Percentiles rank a stretch among this genome's conserved stretches.
phyloP scores from a whole-genome alignment of 2,113 vertebrate genomes.

The Aleadryas rufinucha region DNA sequence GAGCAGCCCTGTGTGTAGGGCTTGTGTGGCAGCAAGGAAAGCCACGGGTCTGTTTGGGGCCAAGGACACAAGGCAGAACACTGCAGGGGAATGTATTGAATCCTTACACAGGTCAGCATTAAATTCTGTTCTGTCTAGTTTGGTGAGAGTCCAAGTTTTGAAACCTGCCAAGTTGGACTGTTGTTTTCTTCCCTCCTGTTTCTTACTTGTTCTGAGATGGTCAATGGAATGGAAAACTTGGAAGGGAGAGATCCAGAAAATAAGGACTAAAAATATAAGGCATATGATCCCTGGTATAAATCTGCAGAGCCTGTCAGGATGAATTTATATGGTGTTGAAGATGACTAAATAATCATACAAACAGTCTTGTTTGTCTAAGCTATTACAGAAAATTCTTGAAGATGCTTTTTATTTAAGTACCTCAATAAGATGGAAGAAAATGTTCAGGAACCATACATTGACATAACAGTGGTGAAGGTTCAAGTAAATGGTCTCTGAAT shows the following conservation, averaged over 20 bases:
- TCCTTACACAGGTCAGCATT: background rate
- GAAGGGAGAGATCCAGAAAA: background rate
- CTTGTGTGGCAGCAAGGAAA: background rate
- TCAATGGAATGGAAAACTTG: background rate
- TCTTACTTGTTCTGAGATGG: background rate
- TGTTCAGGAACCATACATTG: background rate
- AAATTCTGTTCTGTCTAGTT: background rate
- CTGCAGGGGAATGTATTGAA: background rate
- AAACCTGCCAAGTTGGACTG: background rate
- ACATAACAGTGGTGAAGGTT: background rate
- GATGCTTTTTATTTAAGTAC: background rate
- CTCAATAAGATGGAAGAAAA: background rate
- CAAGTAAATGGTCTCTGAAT: background rate
- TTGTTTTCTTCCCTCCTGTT: background rate
- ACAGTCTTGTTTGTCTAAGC: background rate
- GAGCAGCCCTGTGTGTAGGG: background rate
- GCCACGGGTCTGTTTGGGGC: background rate
- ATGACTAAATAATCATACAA: background rate
- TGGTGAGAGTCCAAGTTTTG: background rate
- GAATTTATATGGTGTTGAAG: background rate
- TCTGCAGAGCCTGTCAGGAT: background rate
- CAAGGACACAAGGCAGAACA: background rate
- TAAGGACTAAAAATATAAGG: background rate
- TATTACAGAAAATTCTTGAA: background rate
- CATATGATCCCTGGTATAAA: background rate